phyloP scores from a whole-genome alignment of 2,888 invertebrate genomes.

The Lysandra coridon region DNA sequence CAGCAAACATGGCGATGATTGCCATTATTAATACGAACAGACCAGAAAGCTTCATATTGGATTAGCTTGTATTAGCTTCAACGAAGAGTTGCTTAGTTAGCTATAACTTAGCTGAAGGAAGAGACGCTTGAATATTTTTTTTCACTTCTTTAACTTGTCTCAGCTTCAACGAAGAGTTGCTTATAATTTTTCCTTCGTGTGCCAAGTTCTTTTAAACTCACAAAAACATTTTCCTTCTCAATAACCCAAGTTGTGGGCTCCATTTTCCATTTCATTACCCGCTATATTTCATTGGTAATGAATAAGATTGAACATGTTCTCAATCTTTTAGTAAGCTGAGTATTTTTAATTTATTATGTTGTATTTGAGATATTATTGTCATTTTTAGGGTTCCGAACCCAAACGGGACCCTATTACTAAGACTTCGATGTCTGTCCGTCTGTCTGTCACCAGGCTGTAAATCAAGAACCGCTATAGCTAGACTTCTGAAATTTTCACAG shows the following conservation, averaged over 20 bases:
- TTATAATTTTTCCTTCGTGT: neutral
- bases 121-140: neutral
- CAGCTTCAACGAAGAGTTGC: neutral
- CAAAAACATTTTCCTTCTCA: neutral
- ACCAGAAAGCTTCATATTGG: conserved; percentile 49
- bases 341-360: too few species aligned
- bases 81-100: neutral
- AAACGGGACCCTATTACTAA: too few species aligned
- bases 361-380: too few species aligned
- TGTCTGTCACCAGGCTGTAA: too few species aligned
- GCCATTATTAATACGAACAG: conserved; percentile 46
- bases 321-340: too few species aligned
- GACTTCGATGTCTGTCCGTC: too few species aligned
- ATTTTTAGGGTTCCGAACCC: too few species aligned
- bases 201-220: neutral
- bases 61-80: neutral
- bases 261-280: too few species aligned
- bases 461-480: too few species aligned
- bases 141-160: neutral
- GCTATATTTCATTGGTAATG: too few species aligned
- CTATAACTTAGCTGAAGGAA: neutral
- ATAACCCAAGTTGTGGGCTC: neutral
- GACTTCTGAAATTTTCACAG: too few species aligned
- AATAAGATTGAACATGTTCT: too few species aligned
- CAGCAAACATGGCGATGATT: conserved; percentile 44